Percentiles rank a stretch among this genome's conserved stretches.
Evolutionary conservation across 2,113 vertebrate species (phyloP).

Genomic region (Lamprologus ornatipinnis): DNA sequence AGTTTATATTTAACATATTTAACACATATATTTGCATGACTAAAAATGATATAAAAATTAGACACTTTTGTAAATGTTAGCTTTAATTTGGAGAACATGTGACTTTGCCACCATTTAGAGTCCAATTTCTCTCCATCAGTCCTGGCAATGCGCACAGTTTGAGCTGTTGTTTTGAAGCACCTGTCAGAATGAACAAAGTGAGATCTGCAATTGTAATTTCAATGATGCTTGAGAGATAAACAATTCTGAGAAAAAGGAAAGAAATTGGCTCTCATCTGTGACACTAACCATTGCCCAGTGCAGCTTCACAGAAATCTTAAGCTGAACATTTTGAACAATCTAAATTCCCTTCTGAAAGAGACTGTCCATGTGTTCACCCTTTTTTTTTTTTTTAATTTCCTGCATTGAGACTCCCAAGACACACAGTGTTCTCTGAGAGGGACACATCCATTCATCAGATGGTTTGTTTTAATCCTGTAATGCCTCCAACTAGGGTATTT

Average conservation of each 20-base stretch:
- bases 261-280: neutral
- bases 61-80: neutral
- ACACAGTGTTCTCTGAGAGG: accelerated
- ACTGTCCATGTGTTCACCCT: neutral
- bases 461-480: neutral
- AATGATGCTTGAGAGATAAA: neutral
- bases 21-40: neutral
- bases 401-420: neutral
- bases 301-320: neutral
- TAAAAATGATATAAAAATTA: neutral
- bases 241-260: neutral
- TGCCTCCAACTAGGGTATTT: neutral
- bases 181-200: neutral
- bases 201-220: neutral
- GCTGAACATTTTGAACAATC: neutral
- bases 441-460: neutral
- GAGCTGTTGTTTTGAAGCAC: neutral
- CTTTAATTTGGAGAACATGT: neutral
- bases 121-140: neutral
- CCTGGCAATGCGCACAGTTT: neutral
- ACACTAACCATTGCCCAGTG: neutral
- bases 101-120: neutral
- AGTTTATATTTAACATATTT: neutral
- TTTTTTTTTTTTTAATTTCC: accelerated
- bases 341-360: neutral